Base-by-base conservation (phyloP, 2,888 invertebrate species). In the Yponomeuta malinellus region DNA sequence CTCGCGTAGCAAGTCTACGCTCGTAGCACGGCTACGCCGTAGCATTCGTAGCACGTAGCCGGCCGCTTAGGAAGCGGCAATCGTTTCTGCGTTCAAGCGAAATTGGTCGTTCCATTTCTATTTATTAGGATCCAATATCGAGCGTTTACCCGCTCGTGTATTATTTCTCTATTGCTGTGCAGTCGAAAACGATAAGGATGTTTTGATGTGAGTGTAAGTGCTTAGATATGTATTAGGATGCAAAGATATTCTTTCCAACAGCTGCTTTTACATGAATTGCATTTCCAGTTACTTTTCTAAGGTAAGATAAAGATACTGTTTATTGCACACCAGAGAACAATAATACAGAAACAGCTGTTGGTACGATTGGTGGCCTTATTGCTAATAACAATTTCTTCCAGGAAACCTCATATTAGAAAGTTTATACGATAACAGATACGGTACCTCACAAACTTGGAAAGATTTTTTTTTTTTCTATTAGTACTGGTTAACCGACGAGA, bases 21-120 rank as follows among this genome's bases (percentile, higher is more conserved):
- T 33, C 65, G 74, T 76, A 76, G 70, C 72, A 65, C 65, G 33
- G 29, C 65, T 65, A 65, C 65, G 31, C 71, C 75, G 82, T 83
- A 81, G 83, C 77, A 87, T 85, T 88, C 88, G 86, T 86, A 86
- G 87, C 89, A 88, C 88, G 86, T 88, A 83, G 85, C 84, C 83
- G 77, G 10, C 65, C 65, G 65, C 65, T 65, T 65, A 65, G 65
- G 29, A 33, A 59, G 3, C 75, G 75, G 75, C 81, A 79, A 82
- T 82, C 72, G 71, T 69, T 59, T 12, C 31, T 31, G 15, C 31
- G 31, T 59, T 69, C 69, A 69, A 23, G 31, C 15, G 31, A 59
- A 59, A 52, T 52, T 69, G 52, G 10, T 31, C 69, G 59, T 52
- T 69, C 59, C n/a, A 31, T 63, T 33, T 59, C 52, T 63, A 63